Conservation (phyloP, 1,140 invertebrate species). For the Sweltsa coloradensis region DNA sequence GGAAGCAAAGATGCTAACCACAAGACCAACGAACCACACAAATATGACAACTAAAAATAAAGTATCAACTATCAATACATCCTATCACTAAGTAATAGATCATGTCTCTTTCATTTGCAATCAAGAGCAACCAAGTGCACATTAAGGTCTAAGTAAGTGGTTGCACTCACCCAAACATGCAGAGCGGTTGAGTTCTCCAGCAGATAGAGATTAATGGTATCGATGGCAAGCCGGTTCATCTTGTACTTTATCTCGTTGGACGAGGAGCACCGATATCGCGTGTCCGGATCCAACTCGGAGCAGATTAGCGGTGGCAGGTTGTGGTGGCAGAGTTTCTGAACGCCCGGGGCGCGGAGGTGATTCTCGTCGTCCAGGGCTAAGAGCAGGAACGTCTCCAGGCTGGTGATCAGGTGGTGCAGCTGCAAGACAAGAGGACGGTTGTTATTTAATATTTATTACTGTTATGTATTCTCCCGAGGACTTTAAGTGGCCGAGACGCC, state of each 20-base stretch:
- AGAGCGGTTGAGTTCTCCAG: slow-evolving; percentile 80
- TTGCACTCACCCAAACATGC: slow-evolving; percentile 59
- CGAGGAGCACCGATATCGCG: slow-evolving; percentile 54
- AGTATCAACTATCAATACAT: too few species aligned
- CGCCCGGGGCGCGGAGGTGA: slow-evolving; percentile 62
- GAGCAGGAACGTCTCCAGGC: slow-evolving; percentile 79
- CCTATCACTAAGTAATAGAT: too few species aligned
- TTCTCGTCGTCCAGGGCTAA: slow-evolving; percentile 84
- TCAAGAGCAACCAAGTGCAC: too few species aligned
- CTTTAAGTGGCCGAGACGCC: too few species aligned
- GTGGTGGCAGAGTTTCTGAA: slow-evolving; percentile 75
- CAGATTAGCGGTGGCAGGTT: slow-evolving; percentile 66
- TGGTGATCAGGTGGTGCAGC: slow-evolving; percentile 74
- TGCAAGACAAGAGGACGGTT: too few species aligned
- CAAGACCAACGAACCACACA: too few species aligned
- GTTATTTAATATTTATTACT: too few species aligned
- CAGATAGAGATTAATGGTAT: slow-evolving; percentile 82
- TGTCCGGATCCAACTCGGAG: slow-evolving; percentile 52
- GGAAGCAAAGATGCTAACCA: too few species aligned
- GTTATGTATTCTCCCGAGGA: too few species aligned
- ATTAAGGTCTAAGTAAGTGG: too few species aligned
- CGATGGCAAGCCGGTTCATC: slow-evolving; percentile 82
- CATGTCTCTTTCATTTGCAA: too few species aligned
- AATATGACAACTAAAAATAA: too few species aligned
- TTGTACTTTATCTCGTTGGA: slow-evolving; percentile 90